phyloP scores from a whole-genome alignment of 2,797 vertebrate genomes.

The Nannoperca obscura region DNA sequence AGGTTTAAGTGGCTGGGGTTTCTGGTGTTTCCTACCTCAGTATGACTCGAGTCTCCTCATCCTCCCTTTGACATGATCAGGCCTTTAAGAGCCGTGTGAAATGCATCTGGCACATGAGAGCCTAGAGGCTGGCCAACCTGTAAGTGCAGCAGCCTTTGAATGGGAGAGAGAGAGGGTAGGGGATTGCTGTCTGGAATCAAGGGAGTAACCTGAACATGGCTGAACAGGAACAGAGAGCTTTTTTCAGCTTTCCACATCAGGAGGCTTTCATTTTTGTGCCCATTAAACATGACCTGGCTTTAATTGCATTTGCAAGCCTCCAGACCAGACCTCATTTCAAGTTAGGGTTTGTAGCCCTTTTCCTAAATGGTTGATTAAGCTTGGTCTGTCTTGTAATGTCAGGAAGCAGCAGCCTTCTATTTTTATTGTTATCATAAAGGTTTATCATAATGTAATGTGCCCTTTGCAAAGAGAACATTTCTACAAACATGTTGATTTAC shows the following conservation, averaged over 20 bases:
- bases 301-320: constrained; percentile 75
- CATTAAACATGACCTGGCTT: constrained; percentile 77
- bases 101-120: constrained; percentile 49
- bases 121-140: constrained; percentile 31
- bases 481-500: constrained; percentile 25
- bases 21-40: constrained; percentile 21
- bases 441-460: constrained; percentile 25
- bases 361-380: constrained; percentile 54
- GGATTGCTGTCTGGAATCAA: constrained; percentile 42
- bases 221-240: constrained; percentile 54
- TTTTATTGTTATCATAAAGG: constrained; percentile 35
- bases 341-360: constrained; percentile 60
- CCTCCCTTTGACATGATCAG: constrained; percentile 25
- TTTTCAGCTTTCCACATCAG: constrained; percentile 69
- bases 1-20: constrained; percentile 12
- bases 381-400: constrained; percentile 32
- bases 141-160: constrained; percentile 42
- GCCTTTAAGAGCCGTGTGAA: constrained; percentile 37
- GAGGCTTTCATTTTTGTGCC: constrained; percentile 74
- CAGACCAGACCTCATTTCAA: constrained; percentile 68
- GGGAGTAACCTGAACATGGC: constrained; percentile 59
- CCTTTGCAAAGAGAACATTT: constrained; percentile 12
- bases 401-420: constrained; percentile 23
- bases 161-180: background rate
- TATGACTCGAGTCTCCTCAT: constrained; percentile 11